Base-by-base conservation (phyloP, 1,140 invertebrate species). In the Dolichoris vasculosae region DNA sequence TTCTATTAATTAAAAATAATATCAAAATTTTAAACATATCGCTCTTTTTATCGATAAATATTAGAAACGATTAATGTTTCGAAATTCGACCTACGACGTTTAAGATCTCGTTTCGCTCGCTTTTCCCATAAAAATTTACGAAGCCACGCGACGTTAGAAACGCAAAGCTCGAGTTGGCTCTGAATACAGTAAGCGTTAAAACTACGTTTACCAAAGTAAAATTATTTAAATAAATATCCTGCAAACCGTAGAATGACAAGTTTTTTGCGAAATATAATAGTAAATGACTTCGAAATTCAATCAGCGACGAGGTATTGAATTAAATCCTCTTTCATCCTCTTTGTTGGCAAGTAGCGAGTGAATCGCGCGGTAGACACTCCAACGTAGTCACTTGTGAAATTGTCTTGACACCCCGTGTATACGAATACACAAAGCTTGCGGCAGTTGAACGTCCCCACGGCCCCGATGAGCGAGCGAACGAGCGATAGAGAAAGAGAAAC, bases 341-440 rank as follows among this genome's bases (percentile, higher is more conserved):
- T 77, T 51, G 13, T 51, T 51, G 30, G 20, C 35, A 7, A 43
- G 69, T 9, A 43, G 69, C 26, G 38, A 79, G 48, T 77, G 75
- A 79, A 59, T 79, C 35, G 55, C 26, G 30, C 2, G 30, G 0
- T 13, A 40, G 77, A 79, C 63, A 40, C 32, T 63, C 55, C 46
- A 30, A 17, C 64, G 43, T 51, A 82, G n/a, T 82, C 79, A 51
- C 63, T 82, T 51, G 64, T 82, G 48, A 79, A 84, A 78, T 38
- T 78, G 75, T 84, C 83, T 79, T 71, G 76, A 79, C 76, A 83
- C 26, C 59, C 30, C 35, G 40, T 78, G 35, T 59, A 38, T 48
- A 43, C 35, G 64, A 40, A 26, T 64, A 35, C 13, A 84, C 63
- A 84, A 78, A 84, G 46, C 76, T 75, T 35, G 13, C 46, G 35